phyloP scores from a whole-genome alignment of 2,797 vertebrate species.

The Eulemur rubriventer region DNA sequence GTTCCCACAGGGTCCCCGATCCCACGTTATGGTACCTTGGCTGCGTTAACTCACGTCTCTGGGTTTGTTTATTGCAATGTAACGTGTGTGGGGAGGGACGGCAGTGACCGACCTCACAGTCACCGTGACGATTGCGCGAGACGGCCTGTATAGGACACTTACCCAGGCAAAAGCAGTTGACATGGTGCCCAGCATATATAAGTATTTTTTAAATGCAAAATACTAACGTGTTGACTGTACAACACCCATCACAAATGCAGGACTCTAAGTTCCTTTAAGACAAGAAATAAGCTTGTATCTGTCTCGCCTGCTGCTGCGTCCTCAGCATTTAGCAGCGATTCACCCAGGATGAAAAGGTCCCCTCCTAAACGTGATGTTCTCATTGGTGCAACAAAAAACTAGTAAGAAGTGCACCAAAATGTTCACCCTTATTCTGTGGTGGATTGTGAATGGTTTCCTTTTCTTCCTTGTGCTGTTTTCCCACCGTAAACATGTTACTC shows the following conservation, averaged over 20 bases:
- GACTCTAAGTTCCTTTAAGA: not conserved
- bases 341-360: not conserved
- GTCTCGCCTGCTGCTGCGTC: not conserved
- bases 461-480: not conserved
- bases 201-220: not conserved
- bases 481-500: not conserved
- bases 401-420: not conserved
- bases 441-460: not conserved
- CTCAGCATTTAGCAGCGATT: not conserved
- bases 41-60: too few species aligned
- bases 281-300: not conserved
- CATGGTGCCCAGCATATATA: fast-evolving
- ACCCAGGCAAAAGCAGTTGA: not conserved
- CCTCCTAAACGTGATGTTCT: not conserved
- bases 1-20: not conserved
- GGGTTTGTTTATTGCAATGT: not conserved
- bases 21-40: not conserved
- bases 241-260: not conserved
- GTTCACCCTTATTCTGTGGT: not conserved
- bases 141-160: not conserved
- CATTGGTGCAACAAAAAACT: not conserved
- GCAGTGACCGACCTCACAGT: not conserved
- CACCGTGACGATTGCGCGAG: not conserved
- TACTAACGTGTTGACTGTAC: not conserved
- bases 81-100: not conserved